Base-by-base conservation (phyloP, 1,140 invertebrate species). In the Bactericera cockerelli region DNA sequence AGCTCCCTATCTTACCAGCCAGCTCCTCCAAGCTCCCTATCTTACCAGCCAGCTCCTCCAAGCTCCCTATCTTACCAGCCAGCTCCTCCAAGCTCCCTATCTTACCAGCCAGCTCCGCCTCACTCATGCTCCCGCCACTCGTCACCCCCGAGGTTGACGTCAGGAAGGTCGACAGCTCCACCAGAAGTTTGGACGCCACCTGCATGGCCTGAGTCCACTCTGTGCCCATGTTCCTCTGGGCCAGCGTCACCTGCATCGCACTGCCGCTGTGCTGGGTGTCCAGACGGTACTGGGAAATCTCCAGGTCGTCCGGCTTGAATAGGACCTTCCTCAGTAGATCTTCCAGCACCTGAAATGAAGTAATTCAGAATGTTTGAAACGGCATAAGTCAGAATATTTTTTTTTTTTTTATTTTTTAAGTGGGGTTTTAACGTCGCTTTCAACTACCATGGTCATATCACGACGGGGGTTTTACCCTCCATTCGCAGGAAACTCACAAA, bases 161-260 rank as follows among this genome's bases (percentile, higher is more conserved):
- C 1, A 87, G 86, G 69, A 90, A 86, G 24, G 85, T 84, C 0
- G 87, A 88, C 65, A 90, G 77, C 66, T 89, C 87, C 2, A 89
- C 80, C 2, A 91, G 71, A 28, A 91, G 71, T 65, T 78, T 80
- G 36, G 84, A 88, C 0, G 85, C 80, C 22, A 79, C 68, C 64
- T 76, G 79, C 59, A 83, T 70, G 0, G 79, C 72, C 21, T 75
- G 71, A 57, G 74, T 77, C 75, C 74, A 82, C 4, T 69, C 72
- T 33, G 53, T 24, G 57, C 59, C 56, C 8, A 54, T 56, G 54
- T 19, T 42, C 39, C 63, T 21, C 14, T 49, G 42, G 26, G 39
- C 56, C 14, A 39, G 22, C 28, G 28, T 53, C n/a, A 56, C 21
- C 24, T 53, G 56, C 54, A 62, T 55, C 4, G 42, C 26, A 16